phyloP scores from a whole-genome alignment of 2,113 vertebrate species.

The Cephalopholis sonnerati region DNA sequence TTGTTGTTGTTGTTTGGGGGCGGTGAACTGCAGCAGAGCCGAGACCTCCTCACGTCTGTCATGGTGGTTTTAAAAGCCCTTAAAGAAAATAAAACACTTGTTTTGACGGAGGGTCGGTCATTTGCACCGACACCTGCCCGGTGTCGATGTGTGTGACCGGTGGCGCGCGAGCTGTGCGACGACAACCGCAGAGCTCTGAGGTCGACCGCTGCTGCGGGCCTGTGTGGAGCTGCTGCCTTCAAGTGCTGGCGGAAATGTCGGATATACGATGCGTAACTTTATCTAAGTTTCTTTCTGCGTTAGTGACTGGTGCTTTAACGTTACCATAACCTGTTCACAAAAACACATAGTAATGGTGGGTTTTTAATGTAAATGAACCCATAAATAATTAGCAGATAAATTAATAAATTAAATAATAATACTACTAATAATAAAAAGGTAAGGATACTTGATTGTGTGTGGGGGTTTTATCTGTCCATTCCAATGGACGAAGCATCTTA shows the following conservation, averaged over 20 bases:
- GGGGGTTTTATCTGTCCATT: too few species aligned
- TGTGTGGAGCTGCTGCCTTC: constrained; percentile 33
- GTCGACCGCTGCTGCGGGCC: neutral
- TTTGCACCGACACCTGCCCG: constrained; percentile 17
- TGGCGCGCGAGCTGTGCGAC: neutral
- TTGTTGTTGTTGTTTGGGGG: neutral
- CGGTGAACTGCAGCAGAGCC: neutral
- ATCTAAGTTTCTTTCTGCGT: neutral
- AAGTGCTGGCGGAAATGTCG: neutral
- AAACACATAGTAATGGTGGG: too few species aligned
- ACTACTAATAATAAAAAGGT: too few species aligned
- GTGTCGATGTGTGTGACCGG: neutral
- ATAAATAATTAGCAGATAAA: too few species aligned
- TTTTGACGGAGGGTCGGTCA: neutral
- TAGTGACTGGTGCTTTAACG: too few species aligned
- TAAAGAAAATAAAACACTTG: neutral
- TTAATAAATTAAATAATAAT: too few species aligned
- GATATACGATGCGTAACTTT: neutral
- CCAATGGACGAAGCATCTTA: too few species aligned
- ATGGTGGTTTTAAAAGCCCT: neutral
- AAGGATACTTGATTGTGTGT: too few species aligned
- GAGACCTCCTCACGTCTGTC: neutral
- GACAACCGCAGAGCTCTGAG: neutral
- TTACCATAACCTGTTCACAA: too few species aligned
- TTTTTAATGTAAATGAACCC: too few species aligned